Evolutionary conservation across 2,113 vertebrate genomes (phyloP), one percentile per base, ranked within the genome.

Genomic region (Gadus chalcogrammus): DNA sequence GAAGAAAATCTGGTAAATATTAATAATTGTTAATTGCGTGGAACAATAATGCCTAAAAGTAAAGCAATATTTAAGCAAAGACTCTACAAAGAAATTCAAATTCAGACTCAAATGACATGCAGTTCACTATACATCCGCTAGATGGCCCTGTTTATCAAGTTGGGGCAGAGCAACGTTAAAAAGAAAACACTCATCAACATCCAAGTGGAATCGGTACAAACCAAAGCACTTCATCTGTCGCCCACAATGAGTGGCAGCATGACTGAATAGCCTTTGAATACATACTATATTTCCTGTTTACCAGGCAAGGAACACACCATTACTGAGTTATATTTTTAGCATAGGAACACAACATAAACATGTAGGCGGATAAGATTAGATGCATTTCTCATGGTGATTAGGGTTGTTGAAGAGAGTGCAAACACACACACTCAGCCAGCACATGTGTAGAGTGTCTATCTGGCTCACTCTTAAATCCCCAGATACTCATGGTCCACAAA

Each of bases 81-180:
- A 11, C 5, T 42, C 4, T 42, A 4, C 38, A 3, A 42, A 6
- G 38, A 8, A 42, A 42, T 42, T 42, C 24, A 24, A 24, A 35
- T 35, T 35, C 28, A 31, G 55, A 16, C 11, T 58, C 9, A 13
- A 13, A 48, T 48, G 8, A 9, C 42, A 38, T 86, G 82, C 68
- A 70, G 64, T 79, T 79, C 64, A 59, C 28, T 13, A 31, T 12
- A 9, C 48, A 55, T 48, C 77, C 90, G 74, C 78, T 73, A 74
- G 88, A 74, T 80, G 88, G 87, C 74, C 53, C 66, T 64, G 65
- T 55, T 31, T 42, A n/a, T 27, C 16, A 56, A 17, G 38, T 62
- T 52, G 58, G 15, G 11, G 55, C 31, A 52, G 8, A 64, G 42
- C 8, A 48, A 13, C 12, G 42, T 48, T 48, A 9, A 48, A 48